Base-by-base conservation (phyloP, 2,113 vertebrate species). In the Megaceryle torquata region DNA sequence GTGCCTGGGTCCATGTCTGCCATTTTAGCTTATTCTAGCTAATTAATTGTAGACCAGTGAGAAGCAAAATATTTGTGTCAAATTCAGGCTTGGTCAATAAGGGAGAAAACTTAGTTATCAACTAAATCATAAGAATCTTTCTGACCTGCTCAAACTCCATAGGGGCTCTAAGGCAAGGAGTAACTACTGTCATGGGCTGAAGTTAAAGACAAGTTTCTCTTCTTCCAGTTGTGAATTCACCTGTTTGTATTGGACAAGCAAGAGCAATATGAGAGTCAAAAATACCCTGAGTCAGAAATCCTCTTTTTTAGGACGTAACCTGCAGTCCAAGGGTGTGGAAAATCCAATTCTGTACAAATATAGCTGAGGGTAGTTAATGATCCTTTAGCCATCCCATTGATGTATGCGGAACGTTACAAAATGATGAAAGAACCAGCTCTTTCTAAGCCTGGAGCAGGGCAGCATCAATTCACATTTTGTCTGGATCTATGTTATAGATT, bases 311-410 rank as follows among this genome's bases (percentile, higher is more conserved):
- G 91, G 11, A 35, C 2, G 3, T 70, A 93, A 92, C 70, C 86
- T 94, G 59, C 61, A 87, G 93, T 85, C 44, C 68, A 83, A 77
- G 77, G 51, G 86, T 61, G 70, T 96, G 96, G 96, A 97, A 96
- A 96, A 97, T 97, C 95, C 96, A 91, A 96, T 96, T 90, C 86
- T 74, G 53, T 86, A 85, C 70, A 71, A 93, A 71, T 72, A 69
- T 79, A 92, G 86, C 91, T 94, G 67, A 95, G 86, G 84, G 95
- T 92, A 86, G 88, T 84, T 96, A 96, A 94, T 94, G 96, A 95
- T 83, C 76, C 71, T 88, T 96, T 95, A 84, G 76, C 88, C 44
- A 77, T 41, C 53, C 77, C 37, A 70, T 56, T 91, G 95, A 91
- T 93, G 64, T 56, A 53, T 71, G 48, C 83, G 82, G 80, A 84